phyloP scores from a whole-genome alignment of 1,140 invertebrate species.

The Sycobia sp. region DNA sequence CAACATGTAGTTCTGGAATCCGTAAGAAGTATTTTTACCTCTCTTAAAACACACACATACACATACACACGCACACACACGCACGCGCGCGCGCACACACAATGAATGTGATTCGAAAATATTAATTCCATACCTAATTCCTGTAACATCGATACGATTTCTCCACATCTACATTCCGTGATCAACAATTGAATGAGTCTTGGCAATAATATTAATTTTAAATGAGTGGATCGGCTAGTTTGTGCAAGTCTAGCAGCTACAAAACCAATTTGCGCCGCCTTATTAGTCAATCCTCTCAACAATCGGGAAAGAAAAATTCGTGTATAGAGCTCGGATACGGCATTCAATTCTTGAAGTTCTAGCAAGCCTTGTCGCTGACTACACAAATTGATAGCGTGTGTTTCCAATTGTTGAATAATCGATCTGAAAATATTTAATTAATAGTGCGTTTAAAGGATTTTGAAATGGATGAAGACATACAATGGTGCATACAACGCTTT shows the following conservation, averaged over 20 bases:
- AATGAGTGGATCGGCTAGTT: constrained; percentile 46
- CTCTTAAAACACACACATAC: too few species aligned
- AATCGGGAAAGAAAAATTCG: constrained; percentile 60
- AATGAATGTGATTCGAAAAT: background rate
- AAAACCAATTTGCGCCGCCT: constrained; percentile 56
- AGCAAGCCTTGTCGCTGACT: constrained; percentile 48
- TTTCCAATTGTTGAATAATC: constrained; percentile 41
- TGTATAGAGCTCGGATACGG: constrained; percentile 57
- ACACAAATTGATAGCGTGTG: constrained; percentile 55
- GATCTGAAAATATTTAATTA: constrained; percentile 39
- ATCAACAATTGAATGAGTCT: constrained; percentile 54
- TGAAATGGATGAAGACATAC: too few species aligned
- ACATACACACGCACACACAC: too few species aligned
- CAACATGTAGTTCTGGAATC: too few species aligned
- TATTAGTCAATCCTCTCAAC: constrained; percentile 50
- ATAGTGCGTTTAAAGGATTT: too few species aligned
- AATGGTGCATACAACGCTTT: too few species aligned
- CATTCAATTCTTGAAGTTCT: constrained; percentile 57
- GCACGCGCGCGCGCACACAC: too few species aligned
- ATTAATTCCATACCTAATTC: constrained; percentile 57
- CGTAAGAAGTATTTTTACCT: too few species aligned
- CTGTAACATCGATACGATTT: constrained; percentile 51
- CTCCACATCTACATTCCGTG: constrained; percentile 48
- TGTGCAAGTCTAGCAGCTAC: constrained; percentile 51
- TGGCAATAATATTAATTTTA: constrained; percentile 54